These are phyloP conservation scores for Clavelina lepadiformis DNA, from an alignment of 23 tunicate genomes.

Conservation along the genomic window DNA sequence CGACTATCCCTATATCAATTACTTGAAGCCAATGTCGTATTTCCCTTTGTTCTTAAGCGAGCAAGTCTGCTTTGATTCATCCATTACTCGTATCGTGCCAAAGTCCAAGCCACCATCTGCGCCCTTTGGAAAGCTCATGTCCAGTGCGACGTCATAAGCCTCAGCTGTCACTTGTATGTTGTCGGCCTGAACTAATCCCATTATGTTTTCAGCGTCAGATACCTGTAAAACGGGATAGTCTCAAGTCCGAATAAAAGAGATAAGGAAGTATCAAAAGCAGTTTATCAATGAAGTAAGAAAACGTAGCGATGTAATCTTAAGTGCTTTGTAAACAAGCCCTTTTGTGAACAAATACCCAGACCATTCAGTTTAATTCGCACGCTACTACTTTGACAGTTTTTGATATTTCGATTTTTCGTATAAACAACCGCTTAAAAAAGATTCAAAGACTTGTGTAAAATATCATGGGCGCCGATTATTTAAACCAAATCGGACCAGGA, in stretches of 20 bases:
- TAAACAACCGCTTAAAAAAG: no score
- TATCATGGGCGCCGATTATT: no score
- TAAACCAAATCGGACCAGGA: no score
- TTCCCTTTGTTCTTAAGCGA: conserved; percentile 94
- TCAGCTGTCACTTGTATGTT: conserved; percentile 87
- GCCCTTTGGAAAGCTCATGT: conserved; percentile 97
- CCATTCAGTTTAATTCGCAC: no score
- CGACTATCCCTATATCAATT: no score
- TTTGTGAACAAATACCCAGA: no score
- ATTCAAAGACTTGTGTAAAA: no score
- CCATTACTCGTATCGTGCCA: conserved; percentile 87
- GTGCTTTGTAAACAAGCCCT: no score
- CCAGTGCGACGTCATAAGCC: conserved; percentile 98
- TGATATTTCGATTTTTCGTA: no score
- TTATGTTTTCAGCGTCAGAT: conserved; percentile 81
- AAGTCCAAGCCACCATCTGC: conserved; percentile 98
- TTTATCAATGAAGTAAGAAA: background rate
- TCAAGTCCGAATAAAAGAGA: no score
- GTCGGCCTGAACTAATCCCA: conserved; percentile 95
- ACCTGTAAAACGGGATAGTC: conserved; percentile 30
- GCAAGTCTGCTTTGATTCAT: conserved; percentile 93
- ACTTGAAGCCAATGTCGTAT: conserved; percentile 95
- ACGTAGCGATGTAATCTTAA: background rate
- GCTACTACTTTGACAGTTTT: no score
- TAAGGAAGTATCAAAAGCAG: background rate